Percentiles rank a stretch among this genome's conserved stretches.
These are phyloP conservation scores for Pseudois nayaur DNA, from an alignment of 2,113 vertebrate genomes.

Conservation along the genomic window DNA sequence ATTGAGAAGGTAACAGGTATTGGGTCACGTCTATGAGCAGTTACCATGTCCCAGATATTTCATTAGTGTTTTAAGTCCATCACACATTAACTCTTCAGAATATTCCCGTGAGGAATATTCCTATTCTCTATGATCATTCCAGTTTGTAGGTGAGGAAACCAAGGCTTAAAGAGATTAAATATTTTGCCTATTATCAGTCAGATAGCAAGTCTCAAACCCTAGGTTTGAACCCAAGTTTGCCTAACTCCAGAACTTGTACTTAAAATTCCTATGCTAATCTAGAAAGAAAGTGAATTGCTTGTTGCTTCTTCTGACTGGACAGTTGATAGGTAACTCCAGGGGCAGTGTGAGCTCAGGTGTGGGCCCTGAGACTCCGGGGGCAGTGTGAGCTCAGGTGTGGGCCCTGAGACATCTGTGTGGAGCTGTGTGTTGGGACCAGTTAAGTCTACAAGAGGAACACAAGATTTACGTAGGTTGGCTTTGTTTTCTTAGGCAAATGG, in stretches of 20 bases:
- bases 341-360: too few species aligned
- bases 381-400: too few species aligned
- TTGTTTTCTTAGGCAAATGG: not conserved
- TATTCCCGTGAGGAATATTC: not conserved
- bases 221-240: not conserved
- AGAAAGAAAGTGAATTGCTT: not conserved
- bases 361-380: not conserved
- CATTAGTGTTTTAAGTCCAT: not conserved
- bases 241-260: not conserved
- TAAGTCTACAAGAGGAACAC: not conserved
- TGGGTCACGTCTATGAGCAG: not conserved
- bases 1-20: not conserved
- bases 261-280: not conserved
- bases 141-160: not conserved
- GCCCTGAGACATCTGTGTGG: not conserved
- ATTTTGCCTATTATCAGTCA: not conserved
- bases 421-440: too few species aligned
- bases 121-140: not conserved
- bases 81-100: not conserved
- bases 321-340: not conserved
- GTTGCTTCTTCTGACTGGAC: not conserved
- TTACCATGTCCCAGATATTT: not conserved
- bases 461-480: not conserved
- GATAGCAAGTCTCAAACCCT: not conserved
- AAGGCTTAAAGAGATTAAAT: not conserved